Evolutionary conservation across 2,888 invertebrate species (phyloP), one percentile per base, ranked within the genome.

Genomic region (Pollenia amentaria): DNA sequence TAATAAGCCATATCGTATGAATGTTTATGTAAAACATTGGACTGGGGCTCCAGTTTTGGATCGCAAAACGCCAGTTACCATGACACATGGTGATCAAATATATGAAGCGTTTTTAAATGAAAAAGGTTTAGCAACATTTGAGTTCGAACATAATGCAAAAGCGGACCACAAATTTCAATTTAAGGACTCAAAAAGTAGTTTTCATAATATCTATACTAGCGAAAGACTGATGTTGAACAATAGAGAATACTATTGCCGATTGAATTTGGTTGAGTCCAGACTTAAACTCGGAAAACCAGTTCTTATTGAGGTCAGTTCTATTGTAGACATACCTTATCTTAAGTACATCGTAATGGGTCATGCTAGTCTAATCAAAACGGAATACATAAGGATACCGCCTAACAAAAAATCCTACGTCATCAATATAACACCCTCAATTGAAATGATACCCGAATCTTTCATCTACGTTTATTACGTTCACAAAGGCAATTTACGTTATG

Each of bases 91-190:
- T 11, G 12, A 3, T 4, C 60, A 75, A 21, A 51, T 51, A 3
- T 84, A 84, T 55, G 67, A 48, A 21, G 42, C 67, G 1, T 42
- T 55, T 48, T 42, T 81, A 11, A 42, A 84, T 62, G 29, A 8
- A 2, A 60, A 44, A 29, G 79, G 84, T 0, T 18, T 44, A n/a
- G 84, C 79, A 11, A 60, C 18, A 42, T 77, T 84, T 62, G 84
- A 84, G 44, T 79, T 79, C 75, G 73, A 79, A n/a, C 53, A 84
- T 46, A 94, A 91, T 2, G 2, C 29, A 12, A 21, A 60, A 29
- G 81, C 18, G 8, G 21, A 75, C 14, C 60, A 79, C 57, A 1
- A 14, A 10, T 84, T 84, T 75, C 11, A 73, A 38, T 84, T 42
- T 48, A 57, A 73, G 16, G 53, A 76, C n/a, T 67, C 75, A 2